phyloP scores from a whole-genome alignment of 2,888 invertebrate genomes.

The Aradus depressus region DNA sequence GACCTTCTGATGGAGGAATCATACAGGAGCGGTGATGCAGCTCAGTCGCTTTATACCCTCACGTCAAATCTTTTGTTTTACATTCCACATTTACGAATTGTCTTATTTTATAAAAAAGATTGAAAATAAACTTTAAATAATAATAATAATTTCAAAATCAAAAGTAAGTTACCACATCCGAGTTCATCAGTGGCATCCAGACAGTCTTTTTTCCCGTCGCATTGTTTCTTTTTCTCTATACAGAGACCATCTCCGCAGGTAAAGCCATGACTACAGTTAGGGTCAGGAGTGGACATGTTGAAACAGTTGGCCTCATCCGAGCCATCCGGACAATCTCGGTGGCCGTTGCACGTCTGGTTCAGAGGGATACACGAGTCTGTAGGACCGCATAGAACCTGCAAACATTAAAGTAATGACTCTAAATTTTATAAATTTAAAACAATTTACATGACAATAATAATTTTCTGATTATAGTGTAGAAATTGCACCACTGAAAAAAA shows the following conservation, averaged over 20 bases:
- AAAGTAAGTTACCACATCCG: slow-evolving; percentile 16
- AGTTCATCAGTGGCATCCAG: slow-evolving; percentile 38
- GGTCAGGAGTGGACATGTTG: slow-evolving; percentile 6
- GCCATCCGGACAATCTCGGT: slow-evolving; percentile 47
- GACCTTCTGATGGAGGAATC: too few relatives aligned
- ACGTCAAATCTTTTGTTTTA: background rate
- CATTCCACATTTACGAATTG: too few relatives aligned
- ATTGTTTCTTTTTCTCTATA: slow-evolving; percentile 36
- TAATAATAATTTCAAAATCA: slow-evolving; percentile 1
- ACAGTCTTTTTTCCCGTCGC: slow-evolving; percentile 39
- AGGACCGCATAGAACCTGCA: slow-evolving; percentile 1
- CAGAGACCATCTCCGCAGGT: slow-evolving; percentile 43
- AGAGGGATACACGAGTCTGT: slow-evolving; percentile 41
- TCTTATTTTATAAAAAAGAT: too few relatives aligned
- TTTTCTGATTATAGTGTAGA: too few relatives aligned
- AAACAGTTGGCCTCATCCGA: slow-evolving; percentile 46
- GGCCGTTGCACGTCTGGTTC: slow-evolving; percentile 47
- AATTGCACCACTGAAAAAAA: too few relatives aligned
- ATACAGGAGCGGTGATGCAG: too few relatives aligned
- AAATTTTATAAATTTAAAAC: too few relatives aligned
- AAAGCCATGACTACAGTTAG: slow-evolving; percentile 16
- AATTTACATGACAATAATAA: too few relatives aligned
- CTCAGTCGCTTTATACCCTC: background rate
- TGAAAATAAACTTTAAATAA: too few relatives aligned
- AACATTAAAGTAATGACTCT: too few relatives aligned